Evolutionary conservation across 1,140 invertebrate species (phyloP), one percentile per base, ranked within the genome.

Genomic region (Notospermus geniculatus): DNA sequence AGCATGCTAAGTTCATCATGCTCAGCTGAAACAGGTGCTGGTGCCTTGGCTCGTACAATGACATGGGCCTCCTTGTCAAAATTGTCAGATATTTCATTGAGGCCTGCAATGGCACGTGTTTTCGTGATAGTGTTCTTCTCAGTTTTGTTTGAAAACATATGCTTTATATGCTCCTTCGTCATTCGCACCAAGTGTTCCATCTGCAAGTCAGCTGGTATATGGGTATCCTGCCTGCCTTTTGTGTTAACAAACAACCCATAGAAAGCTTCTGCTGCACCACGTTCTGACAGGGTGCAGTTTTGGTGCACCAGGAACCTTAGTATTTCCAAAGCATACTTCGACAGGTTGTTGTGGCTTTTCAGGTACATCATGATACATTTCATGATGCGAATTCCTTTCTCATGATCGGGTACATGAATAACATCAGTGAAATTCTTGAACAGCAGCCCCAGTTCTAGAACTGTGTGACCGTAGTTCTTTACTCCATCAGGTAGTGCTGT

Each of bases 301-400:
- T 43, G 39, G 39, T 43, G 39, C 39, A 43, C 39, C n/a, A 43
- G 39, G n/a, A 43, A 43, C 39, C 39, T 43, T n/a, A n/a, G n/a
- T 43, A 68, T 62, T 54, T 68, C 60, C 17, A 57, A 29, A 5
- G 66, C 66, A 57, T 65, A 68, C 39, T 65, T 62, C 2, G 66
- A 67, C n/a, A 65, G 45, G 19, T 64, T 65, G 15, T 62, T 68
- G 30, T 65, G 45, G 19, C 56, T 45, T 36, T 65, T 65, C 22
- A 65, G 60, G 17, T 58, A 36, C 2, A 65, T 17, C 66, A 68
- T 65, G 1, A 61, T 28, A n/a, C 58, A 39, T 57, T 65, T 68
- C 52, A 68, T 27, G 7, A 59, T 19, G 15, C 32, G 13, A 2
- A 65, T 27, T 32, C 61, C 41, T 32, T 60, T 29, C n/a, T 54